Percentiles rank a stretch among this genome's conserved stretches.
Evolutionary conservation across 2,113 vertebrate species (phyloP).

Genomic region (Halcyon malimbica): DNA sequence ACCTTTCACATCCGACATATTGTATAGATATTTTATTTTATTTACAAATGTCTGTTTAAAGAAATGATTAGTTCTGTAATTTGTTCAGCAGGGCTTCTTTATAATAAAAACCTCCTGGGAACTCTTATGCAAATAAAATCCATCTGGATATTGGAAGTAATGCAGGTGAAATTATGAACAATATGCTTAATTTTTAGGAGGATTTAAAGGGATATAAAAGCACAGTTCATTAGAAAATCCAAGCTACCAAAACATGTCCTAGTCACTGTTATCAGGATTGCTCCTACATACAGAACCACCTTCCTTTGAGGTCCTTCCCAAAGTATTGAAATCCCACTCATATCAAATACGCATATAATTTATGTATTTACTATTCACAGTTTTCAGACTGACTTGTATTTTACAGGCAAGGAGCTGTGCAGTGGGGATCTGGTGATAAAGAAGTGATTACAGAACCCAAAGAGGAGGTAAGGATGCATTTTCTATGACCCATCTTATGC

Average conservation of each 20-base stretch:
- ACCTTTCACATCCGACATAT: background rate
- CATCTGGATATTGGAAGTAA: slow-evolving; percentile 35
- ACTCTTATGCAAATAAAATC: slow-evolving; percentile 41
- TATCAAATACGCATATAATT: background rate
- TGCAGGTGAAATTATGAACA: slow-evolving; percentile 43
- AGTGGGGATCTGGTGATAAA: background rate
- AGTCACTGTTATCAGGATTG: background rate
- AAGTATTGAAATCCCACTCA: background rate
- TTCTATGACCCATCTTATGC: background rate
- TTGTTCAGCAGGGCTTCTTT: background rate
- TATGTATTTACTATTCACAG: background rate
- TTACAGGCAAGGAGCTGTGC: background rate
- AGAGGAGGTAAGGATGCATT: background rate
- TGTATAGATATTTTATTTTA: background rate
- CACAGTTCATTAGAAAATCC: slow-evolving; percentile 32
- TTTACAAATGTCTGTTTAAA: slow-evolving; percentile 7
- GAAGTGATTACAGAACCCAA: background rate
- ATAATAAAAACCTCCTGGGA: slow-evolving; percentile 13
- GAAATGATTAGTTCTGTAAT: slow-evolving; percentile 5
- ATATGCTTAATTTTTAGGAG: slow-evolving; percentile 23
- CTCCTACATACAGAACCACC: background rate
- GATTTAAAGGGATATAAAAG: slow-evolving; percentile 20
- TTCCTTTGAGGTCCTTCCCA: background rate
- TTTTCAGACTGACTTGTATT: background rate
- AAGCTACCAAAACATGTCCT: background rate